Conservation (phyloP, 2,888 invertebrate genomes). For the Pristionchus entomophagus region DNA sequence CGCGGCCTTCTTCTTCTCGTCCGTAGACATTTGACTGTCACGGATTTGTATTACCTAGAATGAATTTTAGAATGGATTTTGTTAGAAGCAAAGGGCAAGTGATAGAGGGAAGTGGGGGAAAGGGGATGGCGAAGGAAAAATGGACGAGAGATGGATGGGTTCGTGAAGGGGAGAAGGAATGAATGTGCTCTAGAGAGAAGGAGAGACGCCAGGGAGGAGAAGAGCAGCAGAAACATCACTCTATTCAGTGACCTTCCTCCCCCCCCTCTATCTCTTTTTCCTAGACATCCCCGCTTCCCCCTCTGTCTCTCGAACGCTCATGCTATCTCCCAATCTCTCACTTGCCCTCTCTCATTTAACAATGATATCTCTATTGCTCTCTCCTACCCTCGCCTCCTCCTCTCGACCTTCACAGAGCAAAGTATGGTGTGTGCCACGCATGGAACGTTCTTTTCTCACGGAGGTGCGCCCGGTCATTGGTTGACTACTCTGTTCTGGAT, state of each 20-base stretch:
- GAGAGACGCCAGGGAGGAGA: conserved; percentile 15
- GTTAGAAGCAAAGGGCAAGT: not conserved
- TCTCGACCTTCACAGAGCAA: conserved; percentile 30
- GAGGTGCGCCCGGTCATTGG: not conserved
- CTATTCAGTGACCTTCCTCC: conserved; percentile 31
- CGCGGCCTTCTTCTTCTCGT: conserved; percentile 45
- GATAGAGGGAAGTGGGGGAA: not conserved
- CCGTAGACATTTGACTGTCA: conserved; percentile 40
- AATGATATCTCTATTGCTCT: no score
- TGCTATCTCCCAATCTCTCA: not conserved
- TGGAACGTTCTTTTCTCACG: not conserved
- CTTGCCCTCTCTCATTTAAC: conserved; percentile 1
- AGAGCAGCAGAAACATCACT: conserved; percentile 41
- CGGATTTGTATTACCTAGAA: conserved; percentile 38
- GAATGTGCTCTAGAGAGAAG: not conserved
- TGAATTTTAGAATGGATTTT: not conserved
- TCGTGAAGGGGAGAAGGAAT: not conserved
- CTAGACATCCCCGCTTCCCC: not conserved
- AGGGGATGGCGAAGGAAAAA: not conserved
- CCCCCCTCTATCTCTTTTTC: not conserved
- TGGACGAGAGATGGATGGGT: not conserved
- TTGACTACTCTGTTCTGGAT: not conserved
- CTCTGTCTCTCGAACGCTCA: not conserved
- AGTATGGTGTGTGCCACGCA: not conserved
- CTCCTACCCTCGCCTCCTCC: not conserved